These are phyloP conservation scores for Agonopterix alstromeriana DNA, from an alignment of 2,888 invertebrate genomes.

Conservation along the genomic window DNA sequence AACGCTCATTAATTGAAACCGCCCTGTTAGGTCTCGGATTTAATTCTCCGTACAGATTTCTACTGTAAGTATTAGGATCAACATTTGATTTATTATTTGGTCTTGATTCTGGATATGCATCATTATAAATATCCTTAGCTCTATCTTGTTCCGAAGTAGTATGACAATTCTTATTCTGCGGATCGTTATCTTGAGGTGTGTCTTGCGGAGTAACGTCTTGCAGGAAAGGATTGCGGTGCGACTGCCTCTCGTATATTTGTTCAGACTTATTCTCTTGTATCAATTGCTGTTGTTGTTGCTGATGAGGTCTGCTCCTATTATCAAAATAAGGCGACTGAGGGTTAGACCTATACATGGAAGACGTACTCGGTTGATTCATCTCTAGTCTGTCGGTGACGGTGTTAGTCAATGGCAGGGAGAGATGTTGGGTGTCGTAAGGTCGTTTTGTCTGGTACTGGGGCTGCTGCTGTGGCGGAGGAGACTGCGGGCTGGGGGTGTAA, in stretches of 20 bases:
- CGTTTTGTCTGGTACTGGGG: conserved; percentile 54
- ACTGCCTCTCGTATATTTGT: conserved; percentile 48
- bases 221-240: conserved; percentile 57
- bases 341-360: conserved; percentile 56
- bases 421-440: conserved; percentile 63
- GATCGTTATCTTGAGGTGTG: conserved; percentile 34
- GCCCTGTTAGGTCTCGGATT: conserved; percentile 38
- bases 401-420: conserved; percentile 64
- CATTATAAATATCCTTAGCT: conserved; percentile 29
- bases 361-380: conserved; percentile 51
- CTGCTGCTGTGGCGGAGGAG: conserved; percentile 58
- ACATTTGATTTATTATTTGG: conserved; percentile 28
- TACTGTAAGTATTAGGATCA: conserved; percentile 39
- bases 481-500: conserved; percentile 70
- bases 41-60: conserved; percentile 56
- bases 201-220: conserved; percentile 43
- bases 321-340: conserved; percentile 71
- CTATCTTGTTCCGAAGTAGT: conserved; percentile 25
- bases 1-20: conserved; percentile 46
- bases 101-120: conserved; percentile 34
- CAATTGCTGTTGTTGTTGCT: conserved; percentile 26
- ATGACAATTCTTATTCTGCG: conserved; percentile 24
- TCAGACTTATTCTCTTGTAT: conserved; percentile 41
- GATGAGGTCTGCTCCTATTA: conserved; percentile 55
- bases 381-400: conserved; percentile 56